Conservation (phyloP, 2,888 invertebrate genomes). For the Cantharis lateralis region DNA sequence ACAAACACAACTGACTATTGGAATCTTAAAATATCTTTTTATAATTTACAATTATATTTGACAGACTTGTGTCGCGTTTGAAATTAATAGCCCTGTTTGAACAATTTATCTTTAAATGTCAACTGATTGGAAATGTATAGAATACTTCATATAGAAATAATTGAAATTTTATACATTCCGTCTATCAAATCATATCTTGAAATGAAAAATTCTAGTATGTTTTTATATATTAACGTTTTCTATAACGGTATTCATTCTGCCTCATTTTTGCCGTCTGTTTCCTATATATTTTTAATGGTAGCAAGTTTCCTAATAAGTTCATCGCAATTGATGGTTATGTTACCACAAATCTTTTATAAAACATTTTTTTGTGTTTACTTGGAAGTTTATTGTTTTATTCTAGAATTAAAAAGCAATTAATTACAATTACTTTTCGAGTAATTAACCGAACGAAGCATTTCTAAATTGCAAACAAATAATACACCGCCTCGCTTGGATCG, state of each 20-base stretch:
- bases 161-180: background rate
- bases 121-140: background rate
- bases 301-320: constrained; percentile 14
- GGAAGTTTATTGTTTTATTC: background rate
- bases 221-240: constrained; percentile 4
- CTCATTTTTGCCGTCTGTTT: constrained; percentile 6
- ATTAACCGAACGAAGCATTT: background rate
- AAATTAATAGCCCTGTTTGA: background rate
- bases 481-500: background rate
- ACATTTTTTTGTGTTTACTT: background rate
- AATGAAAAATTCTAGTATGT: constrained; percentile 1
- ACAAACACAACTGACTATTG: background rate
- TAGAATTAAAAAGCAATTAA: background rate
- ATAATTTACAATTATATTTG: background rate
- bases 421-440: background rate
- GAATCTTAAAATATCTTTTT: background rate
- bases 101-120: background rate
- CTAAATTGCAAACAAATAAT: background rate
- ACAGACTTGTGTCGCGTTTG: background rate
- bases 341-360: background rate
- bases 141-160: background rate
- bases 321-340: constrained; percentile 1
- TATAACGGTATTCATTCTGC: constrained; percentile 5
- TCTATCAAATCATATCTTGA: constrained; percentile 5
- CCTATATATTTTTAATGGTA: constrained; percentile 2